phyloP scores from a whole-genome alignment of 2,113 vertebrate species.

The Cryptomyrus ogoouensis region DNA sequence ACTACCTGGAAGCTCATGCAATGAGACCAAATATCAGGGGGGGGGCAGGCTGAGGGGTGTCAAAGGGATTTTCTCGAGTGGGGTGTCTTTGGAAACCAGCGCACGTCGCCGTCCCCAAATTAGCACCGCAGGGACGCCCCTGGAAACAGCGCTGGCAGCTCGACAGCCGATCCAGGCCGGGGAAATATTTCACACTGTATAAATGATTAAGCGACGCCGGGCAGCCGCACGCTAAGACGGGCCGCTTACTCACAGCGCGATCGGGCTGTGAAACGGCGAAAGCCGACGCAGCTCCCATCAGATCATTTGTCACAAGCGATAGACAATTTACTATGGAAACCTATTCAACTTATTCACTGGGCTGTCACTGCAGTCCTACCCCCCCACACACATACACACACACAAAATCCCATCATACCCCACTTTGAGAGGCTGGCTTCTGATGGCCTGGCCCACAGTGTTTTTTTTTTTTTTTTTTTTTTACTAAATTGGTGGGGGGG shows the following conservation, averaged over 20 bases:
- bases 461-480: background rate
- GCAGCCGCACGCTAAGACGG: conserved; percentile 60
- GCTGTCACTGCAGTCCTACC: conserved; percentile 66
- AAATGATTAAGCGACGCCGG: conserved; percentile 61
- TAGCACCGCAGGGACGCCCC: conserved; percentile 62
- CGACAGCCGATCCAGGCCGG: conserved; percentile 59
- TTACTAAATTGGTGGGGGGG: conserved; percentile 23
- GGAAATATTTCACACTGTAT: conserved; percentile 66
- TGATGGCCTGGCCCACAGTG: background rate
- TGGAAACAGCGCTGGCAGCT: conserved; percentile 46
- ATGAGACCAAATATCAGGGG: background rate
- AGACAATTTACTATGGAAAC: conserved; percentile 69
- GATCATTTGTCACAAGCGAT: conserved; percentile 66
- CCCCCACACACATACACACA: conserved; percentile 21
- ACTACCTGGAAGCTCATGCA: background rate
- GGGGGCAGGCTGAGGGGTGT: background rate
- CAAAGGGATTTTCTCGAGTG: background rate
- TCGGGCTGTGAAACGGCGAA: conserved; percentile 52
- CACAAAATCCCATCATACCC: conserved; percentile 27
- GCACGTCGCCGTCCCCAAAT: conserved; percentile 62
- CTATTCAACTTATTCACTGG: conserved; percentile 69
- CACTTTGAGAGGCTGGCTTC: conserved; percentile 28
- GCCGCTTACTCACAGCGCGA: conserved; percentile 67
- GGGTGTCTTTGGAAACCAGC: conserved; percentile 50
- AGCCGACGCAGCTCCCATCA: conserved; percentile 58